Evolutionary conservation across 2,113 vertebrate genomes (phyloP).

Genomic region (Indicator indicator): DNA sequence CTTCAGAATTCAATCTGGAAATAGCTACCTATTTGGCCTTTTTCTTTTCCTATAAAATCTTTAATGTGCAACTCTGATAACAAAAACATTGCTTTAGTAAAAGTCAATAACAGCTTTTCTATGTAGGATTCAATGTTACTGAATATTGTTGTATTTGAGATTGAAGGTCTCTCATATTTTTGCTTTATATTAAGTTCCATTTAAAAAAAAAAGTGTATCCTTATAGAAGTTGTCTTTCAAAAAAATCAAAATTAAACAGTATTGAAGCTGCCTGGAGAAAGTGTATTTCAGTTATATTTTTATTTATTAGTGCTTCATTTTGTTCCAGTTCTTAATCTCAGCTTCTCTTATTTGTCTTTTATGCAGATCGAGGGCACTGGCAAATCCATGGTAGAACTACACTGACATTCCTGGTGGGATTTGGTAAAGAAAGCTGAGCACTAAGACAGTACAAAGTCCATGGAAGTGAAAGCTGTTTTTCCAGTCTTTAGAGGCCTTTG

Average conservation of each 20-base stretch:
- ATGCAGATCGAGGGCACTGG: not conserved
- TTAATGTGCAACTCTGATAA: not conserved
- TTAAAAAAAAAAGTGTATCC: not conserved
- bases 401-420: not conserved
- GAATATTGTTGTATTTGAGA: not conserved
- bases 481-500: not conserved
- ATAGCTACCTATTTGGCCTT: not conserved
- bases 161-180: not conserved
- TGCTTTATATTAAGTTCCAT: not conserved
- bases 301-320: not conserved
- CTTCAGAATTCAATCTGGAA: not conserved
- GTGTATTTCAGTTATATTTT: not conserved
- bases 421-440: rapidly evolving
- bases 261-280: not conserved
- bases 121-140: not conserved
- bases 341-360: not conserved
- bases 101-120: not conserved
- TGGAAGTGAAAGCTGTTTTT: not conserved
- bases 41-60: not conserved
- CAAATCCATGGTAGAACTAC: not conserved
- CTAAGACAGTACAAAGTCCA: not conserved
- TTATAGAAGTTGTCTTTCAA: not conserved
- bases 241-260: not conserved
- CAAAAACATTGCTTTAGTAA: not conserved
- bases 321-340: not conserved